Base-by-base conservation (phyloP, 2,888 invertebrate genomes). In the Phrixothrix hirtus region DNA sequence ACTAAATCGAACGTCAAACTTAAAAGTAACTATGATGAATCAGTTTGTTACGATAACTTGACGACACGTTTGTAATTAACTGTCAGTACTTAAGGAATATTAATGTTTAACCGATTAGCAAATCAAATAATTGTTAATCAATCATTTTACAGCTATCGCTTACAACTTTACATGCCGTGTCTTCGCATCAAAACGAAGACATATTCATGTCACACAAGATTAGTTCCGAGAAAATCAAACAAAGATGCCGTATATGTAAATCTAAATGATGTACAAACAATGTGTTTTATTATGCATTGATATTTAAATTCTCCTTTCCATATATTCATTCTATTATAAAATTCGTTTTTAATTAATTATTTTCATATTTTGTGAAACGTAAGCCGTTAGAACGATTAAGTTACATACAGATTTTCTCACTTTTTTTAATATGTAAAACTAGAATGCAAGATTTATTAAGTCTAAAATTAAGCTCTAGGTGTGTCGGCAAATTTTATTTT, bases 51-150 rank as follows among this genome's bases (percentile, higher is more conserved):
- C 36, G 27, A 41, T 46, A 52, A 47, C 25, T 42, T 47, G 46
- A 52, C 52, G 46, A 52, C 52, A 42, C 26, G 35, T 47, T 46
- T 42, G 41, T 46, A 52, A 52, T 52, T 52, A 52, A 52, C 52
- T 52, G 52, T 52, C 52, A 52, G 52, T 36, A 27, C 36, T 39
- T 31, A 51, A 47, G 32, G 36, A 42, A 46, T 46, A 52, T 52
- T 52, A 52, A 52, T 52, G 46, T 52, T 52, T 36, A 41, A 52
- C 39, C 39, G 41, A 52, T 52, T 46, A 42, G 52, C 46, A 52
- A 52, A 52, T 52, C 52, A 52, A 52, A 52, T 52, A 52, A 52
- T 52, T 46, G 52, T 42, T 52, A 52, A 52, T 52, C 52, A 52
- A 52, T 52, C 52, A 52, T 35, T 45, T 38, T 15, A 29, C 17